Conservation (phyloP, 2,888 invertebrate species). For the Adelognathus sp. region DNA sequence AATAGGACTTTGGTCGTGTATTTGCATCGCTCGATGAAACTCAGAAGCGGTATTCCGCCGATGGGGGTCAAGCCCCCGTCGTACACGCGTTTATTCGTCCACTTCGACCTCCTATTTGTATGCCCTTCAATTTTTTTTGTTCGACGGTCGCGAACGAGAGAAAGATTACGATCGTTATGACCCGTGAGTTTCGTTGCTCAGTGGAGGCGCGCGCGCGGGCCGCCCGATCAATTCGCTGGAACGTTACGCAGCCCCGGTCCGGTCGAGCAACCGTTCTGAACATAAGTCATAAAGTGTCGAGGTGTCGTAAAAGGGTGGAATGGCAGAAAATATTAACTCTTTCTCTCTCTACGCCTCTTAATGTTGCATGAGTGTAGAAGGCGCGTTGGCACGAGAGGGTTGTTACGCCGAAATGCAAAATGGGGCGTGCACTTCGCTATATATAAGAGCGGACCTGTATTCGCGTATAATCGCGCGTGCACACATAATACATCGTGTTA, state of each 20-base stretch:
- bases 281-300: constrained; percentile 69
- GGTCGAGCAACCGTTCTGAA: constrained; percentile 58
- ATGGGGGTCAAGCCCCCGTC: constrained; percentile 51
- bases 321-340: constrained; percentile 36
- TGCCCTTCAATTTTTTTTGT: neutral
- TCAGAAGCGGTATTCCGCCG: constrained; percentile 12
- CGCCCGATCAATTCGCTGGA: constrained; percentile 42
- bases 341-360: constrained; percentile 56
- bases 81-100: constrained; percentile 34
- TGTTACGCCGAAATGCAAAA: constrained; percentile 24
- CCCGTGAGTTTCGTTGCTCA: neutral
- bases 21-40: constrained; percentile 49
- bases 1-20: constrained; percentile 40
- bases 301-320: constrained; percentile 62
- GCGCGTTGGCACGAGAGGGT: constrained; percentile 15
- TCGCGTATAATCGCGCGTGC: constrained; percentile 46
- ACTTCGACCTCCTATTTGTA: constrained; percentile 27
- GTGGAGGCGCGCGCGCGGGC: constrained; percentile 16
- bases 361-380: constrained; percentile 4
- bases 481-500: constrained; percentile 37
- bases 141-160: constrained; percentile 13
- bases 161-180: constrained; percentile 50
- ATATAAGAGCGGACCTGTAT: neutral
- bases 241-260: constrained; percentile 46
- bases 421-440: constrained; percentile 28